These are phyloP conservation scores for Cantharis lateralis DNA, from an alignment of 2,888 invertebrate species.

Conservation along the genomic window DNA sequence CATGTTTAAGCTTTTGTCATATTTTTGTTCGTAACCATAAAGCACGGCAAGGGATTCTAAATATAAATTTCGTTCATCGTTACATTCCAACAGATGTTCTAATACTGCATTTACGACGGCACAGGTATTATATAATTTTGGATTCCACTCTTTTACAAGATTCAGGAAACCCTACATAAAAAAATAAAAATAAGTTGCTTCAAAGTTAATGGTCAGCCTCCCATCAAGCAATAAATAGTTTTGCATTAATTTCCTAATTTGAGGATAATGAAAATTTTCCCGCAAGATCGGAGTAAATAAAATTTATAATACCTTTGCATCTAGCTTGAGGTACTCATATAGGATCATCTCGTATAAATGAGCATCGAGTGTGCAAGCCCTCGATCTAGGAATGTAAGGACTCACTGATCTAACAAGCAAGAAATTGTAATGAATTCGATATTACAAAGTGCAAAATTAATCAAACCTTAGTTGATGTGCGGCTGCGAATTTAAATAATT, in stretches of 20 bases:
- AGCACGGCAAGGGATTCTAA: constrained; percentile 88
- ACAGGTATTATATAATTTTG: constrained; percentile 78
- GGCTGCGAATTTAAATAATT: constrained; percentile 86
- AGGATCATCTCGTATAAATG: constrained; percentile 94
- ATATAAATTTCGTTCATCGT: constrained; percentile 73
- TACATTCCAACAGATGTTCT: constrained; percentile 74
- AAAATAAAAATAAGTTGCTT: neutral
- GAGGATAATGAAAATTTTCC: too few relatives aligned
- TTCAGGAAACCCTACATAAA: constrained; percentile 72
- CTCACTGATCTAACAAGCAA: constrained; percentile 66
- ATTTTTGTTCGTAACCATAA: constrained; percentile 84
- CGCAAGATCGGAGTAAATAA: neutral
- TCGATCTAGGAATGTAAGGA: constrained; percentile 75
- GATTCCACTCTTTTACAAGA: constrained; percentile 87
- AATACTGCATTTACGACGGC: constrained; percentile 86
- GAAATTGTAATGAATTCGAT: neutral
- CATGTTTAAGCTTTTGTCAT: constrained; percentile 89
- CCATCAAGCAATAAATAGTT: too few relatives aligned
- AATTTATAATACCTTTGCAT: constrained; percentile 64
- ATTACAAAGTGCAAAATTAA: constrained; percentile 14
- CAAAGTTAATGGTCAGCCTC: too few relatives aligned
- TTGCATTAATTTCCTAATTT: too few relatives aligned
- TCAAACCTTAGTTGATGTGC: constrained; percentile 72
- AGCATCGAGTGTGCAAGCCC: constrained; percentile 75
- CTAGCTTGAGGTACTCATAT: constrained; percentile 86